Base-by-base conservation (phyloP, 2,888 invertebrate species). In the Drosophila emarginata region DNA sequence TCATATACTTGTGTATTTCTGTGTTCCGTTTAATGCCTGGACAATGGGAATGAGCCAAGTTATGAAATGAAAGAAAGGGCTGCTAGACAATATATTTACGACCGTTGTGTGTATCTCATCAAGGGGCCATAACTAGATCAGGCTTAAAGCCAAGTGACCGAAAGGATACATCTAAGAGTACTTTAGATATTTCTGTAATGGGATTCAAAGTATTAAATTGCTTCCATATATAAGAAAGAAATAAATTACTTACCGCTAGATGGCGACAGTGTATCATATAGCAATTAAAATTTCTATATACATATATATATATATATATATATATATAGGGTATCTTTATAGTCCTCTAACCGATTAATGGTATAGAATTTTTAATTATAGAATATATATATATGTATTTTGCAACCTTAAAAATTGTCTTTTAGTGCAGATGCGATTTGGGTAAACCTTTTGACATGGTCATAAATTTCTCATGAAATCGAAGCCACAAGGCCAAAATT, bases 371-470 rank as follows among this genome's bases (percentile, higher is more conserved):
- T 45, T 18, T 45, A 45, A 45, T 45, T 45, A 45, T 45, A 45
- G 45, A 4, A 21, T 1, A 45, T 18, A 18, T 21, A 45, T 45
- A 45, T 45, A 45, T 45, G 18, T 45, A n/a, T 45, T 45, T 45
- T 45, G 18, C 11, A 45, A 45, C 40, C 40, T 45, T 45, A 45
- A 45, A 45, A 45, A 21, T 45, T 45, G 45, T 45, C 45, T 45
- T 45, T 45, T 45, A 45, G 45, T 45, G 45, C 45, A 45, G 45
- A 45, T 45, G 45, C 45, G 21, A 45, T 45, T 45, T 45, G 45
- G 45, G 54, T 54, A 36, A 54, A 54, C 54, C 54, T 32, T 54
- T 54, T 54, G 54, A 54, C 54, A 54, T 54, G 54, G 54, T 54
- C 54, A 54, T 54, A 54, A 54, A 54, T 54, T 54, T 54, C 18